Base-by-base conservation (phyloP, 1,140 invertebrate species). In the Delia radicum region DNA sequence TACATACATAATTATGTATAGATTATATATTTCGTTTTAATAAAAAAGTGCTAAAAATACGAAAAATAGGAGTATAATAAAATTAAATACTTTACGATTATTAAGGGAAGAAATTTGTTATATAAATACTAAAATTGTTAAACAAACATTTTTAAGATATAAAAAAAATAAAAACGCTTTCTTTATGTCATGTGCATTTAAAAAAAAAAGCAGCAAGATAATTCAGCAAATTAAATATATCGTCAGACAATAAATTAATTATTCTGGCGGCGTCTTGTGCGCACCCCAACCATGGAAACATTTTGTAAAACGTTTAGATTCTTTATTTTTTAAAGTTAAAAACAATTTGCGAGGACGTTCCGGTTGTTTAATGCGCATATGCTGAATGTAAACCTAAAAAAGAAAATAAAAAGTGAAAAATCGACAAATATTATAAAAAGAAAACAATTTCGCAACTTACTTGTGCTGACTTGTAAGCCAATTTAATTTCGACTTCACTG, bases 401-500 rank as follows among this genome's bases (percentile, higher is more conserved):
- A 48, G 42, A 74, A 75, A 28, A 75, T 67, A 29, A 74, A 5
- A 18, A 65, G 24, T 18, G 73, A 72, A 24, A 10, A 69, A 27
- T 75, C 71, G 29, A 26, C 13, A 8, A 42, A 74, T 13, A 21
- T 75, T 26, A 2, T 48, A 31, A 18, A 3, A 8, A 6, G 55
- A 1, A 72, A 65, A 31, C 33, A 55, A 55, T 8, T 10, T 24
- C 24, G 2, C 33, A 46, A 31, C 67, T 85, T 90, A 96, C 95
- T 90, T 99, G 96, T 74, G 97, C 98, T 80, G 97, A 98, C 88
- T 99, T 99, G 82, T 97, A 98, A 0, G 97, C 97, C 26, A 99
- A 88, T 89, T 99, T 99, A 65, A 99, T 97, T 90, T 99, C 98
- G 7, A 99, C 97, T 90, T 99, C 98, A 76, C 96, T 98, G 81